Percentiles rank a stretch among this genome's conserved stretches.
phyloP scores from a whole-genome alignment of 2,888 invertebrate genomes.

The Incurvaria masculella region DNA sequence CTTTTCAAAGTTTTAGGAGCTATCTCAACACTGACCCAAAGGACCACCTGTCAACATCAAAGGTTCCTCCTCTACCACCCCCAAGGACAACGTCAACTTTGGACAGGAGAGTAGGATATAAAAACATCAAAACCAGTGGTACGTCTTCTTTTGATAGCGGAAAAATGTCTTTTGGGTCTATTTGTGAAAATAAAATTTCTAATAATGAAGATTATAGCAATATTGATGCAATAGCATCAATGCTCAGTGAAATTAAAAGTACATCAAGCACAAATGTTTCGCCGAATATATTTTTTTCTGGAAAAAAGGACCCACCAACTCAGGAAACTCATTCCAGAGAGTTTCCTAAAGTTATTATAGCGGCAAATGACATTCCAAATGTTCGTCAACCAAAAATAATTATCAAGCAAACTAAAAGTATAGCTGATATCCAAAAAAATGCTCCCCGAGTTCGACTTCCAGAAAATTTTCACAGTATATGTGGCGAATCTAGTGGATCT shows the following conservation, averaged over 20 bases:
- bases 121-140: conserved; percentile 31
- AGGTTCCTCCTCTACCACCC: conserved; percentile 68
- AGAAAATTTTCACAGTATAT: conserved; percentile 40
- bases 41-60: conserved; percentile 21
- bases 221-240: conserved; percentile 30
- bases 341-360: conserved; percentile 50
- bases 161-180: conserved; percentile 9
- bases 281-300: too few relatives aligned
- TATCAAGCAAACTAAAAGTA: conserved; percentile 53
- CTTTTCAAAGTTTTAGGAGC: conserved; percentile 39
- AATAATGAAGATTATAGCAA: conserved; percentile 37
- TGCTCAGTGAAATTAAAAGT: conserved; percentile 13
- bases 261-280: too few relatives aligned
- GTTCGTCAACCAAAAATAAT: conserved; percentile 58
- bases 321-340: too few relatives aligned
- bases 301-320: too few relatives aligned
- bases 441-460: conserved; percentile 51
- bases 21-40: conserved; percentile 20
- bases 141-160: conserved; percentile 37
- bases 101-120: conserved; percentile 53
- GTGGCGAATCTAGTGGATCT: conserved; percentile 32
- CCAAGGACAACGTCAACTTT: conserved; percentile 69
- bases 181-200: conserved; percentile 22
- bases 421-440: conserved; percentile 29
- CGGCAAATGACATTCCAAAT: conserved; percentile 40